Percentiles rank a stretch among this genome's conserved stretches.
Conservation (phyloP, 2,797 vertebrate genomes). For the Thalassophryne amazonica region DNA sequence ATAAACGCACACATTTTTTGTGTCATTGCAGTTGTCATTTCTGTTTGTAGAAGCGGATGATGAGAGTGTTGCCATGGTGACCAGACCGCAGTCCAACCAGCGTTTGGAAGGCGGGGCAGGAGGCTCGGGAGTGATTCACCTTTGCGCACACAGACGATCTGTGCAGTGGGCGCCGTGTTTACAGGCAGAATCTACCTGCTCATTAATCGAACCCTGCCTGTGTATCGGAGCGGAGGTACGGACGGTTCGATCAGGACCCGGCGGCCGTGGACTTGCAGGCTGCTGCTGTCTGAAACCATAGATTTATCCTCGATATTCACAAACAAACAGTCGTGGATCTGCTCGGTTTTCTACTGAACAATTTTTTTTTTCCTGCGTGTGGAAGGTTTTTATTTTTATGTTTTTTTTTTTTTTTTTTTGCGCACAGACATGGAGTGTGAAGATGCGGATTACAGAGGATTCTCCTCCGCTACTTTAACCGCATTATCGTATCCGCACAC, state of each 20-base stretch:
- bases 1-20: no score
- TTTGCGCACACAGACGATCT: constrained; percentile 50
- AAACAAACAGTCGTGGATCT: constrained; percentile 51
- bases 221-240: no score
- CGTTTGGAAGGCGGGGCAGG: constrained; percentile 22
- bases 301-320: constrained; percentile 71
- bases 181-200: constrained; percentile 69
- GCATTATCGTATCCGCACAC: constrained; percentile 16
- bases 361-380: no score
- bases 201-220: constrained; percentile 30
- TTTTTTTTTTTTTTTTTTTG: no score
- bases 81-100: constrained; percentile 42
- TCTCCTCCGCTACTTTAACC: constrained; percentile 58
- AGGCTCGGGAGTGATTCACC: constrained; percentile 46
- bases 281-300: constrained; percentile 64
- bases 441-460: constrained; percentile 81
- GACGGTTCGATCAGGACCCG: constrained; percentile 60
- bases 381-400: no score
- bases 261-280: constrained; percentile 46
- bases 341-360: no score
- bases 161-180: constrained; percentile 75
- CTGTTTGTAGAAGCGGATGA: no score
- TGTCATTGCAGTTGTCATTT: no score
- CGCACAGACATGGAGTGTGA: constrained; percentile 89
- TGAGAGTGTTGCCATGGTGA: no score